Evolutionary conservation across 2,888 invertebrate genomes (phyloP).

Genomic region (Drosophila meridionalis): DNA sequence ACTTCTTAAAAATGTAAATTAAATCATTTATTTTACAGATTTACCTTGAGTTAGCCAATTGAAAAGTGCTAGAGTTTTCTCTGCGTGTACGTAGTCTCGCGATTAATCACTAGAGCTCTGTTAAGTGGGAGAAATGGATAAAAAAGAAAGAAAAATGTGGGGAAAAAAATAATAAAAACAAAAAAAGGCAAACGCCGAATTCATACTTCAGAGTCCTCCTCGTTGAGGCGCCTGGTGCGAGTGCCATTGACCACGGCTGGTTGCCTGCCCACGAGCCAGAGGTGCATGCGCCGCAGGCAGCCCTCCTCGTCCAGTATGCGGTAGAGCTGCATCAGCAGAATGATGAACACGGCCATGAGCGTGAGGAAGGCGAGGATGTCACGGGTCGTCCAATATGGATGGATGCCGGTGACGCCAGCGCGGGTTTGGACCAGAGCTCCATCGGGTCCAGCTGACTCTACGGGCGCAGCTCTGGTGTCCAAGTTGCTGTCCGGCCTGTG

Average conservation of each 20-base stretch:
- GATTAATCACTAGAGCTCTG: slow-evolving; percentile 66
- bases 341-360: slow-evolving; percentile 76
- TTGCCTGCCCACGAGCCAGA: slow-evolving; percentile 33
- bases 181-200: slow-evolving; percentile 14
- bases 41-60: slow-evolving; percentile 41
- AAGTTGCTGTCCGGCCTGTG: slow-evolving; percentile 6
- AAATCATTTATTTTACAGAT: neutral
- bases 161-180: slow-evolving; percentile 21
- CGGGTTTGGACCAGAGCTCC: slow-evolving; percentile 9
- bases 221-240: slow-evolving; percentile 62
- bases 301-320: slow-evolving; percentile 81
- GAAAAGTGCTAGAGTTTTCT: slow-evolving; percentile 30
- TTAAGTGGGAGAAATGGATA: slow-evolving; percentile 41
- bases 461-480: neutral
- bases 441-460: neutral
- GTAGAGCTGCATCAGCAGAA: slow-evolving; percentile 78
- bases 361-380: slow-evolving; percentile 79
- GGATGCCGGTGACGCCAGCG: slow-evolving; percentile 65
- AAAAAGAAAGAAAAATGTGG: slow-evolving; percentile 27
- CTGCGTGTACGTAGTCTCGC: slow-evolving; percentile 39
- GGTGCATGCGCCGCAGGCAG: slow-evolving; percentile 58
- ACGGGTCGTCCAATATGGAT: slow-evolving; percentile 81
- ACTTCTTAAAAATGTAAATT: neutral
- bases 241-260: slow-evolving; percentile 17
- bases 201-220: slow-evolving; percentile 80